phyloP scores from a whole-genome alignment of 2,797 vertebrate species.

The Coreius guichenoti region DNA sequence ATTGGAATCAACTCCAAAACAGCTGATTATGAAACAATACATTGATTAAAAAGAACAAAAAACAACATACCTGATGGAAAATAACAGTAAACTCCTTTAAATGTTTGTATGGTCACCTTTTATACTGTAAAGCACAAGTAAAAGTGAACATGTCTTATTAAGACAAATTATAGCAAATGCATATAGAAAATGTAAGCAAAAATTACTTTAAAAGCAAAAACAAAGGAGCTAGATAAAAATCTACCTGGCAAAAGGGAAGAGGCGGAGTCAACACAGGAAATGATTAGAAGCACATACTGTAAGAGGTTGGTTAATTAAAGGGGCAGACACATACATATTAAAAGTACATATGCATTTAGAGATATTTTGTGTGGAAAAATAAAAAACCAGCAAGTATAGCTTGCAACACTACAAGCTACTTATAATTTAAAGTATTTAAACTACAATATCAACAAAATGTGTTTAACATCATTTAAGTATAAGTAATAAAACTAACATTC shows the following conservation, averaged over 20 bases:
- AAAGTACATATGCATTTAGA: neutral
- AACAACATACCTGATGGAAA: neutral
- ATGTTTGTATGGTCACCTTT: neutral
- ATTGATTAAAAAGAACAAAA: neutral
- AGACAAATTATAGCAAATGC: neutral
- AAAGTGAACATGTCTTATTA: neutral
- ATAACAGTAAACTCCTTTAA: neutral
- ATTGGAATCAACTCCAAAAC: neutral
- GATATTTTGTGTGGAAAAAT: neutral
- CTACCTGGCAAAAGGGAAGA: neutral
- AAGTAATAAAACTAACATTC: neutral
- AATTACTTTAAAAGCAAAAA: neutral
- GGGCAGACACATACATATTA: neutral
- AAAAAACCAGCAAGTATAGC: neutral
- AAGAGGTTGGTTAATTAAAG: neutral
- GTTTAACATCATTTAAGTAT: neutral
- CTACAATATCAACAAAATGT: neutral
- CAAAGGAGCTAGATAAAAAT: neutral
- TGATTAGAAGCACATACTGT: neutral
- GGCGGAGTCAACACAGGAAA: slow-evolving; percentile 5
- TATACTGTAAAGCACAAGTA: neutral
- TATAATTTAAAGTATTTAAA: neutral
- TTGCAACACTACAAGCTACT: neutral
- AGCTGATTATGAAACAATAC: neutral
- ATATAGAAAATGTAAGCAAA: neutral